These are phyloP conservation scores for Dynastes grantii DNA, from an alignment of 2,888 invertebrate species.

Conservation along the genomic window DNA sequence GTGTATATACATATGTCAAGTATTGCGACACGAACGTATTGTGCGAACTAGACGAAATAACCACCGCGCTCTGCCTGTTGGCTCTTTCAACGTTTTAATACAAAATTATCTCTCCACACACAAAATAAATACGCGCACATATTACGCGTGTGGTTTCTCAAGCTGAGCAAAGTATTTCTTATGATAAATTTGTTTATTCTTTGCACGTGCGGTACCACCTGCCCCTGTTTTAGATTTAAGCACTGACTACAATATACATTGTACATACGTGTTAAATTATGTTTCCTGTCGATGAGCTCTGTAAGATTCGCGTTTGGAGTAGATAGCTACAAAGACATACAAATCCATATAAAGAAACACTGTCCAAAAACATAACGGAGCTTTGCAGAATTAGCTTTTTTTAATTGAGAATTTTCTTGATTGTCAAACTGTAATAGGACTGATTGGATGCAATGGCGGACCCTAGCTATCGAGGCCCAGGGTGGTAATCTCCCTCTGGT, in stretches of 20 bases:
- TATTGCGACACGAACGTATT: conserved; percentile 37
- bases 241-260: background rate
- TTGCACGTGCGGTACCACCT: conserved; percentile 50
- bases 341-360: too few relatives aligned
- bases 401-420: too few relatives aligned
- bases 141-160: conserved; percentile 41
- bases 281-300: too few relatives aligned
- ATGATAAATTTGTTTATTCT: conserved; percentile 49
- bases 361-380: too few relatives aligned
- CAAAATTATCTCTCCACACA: conserved; percentile 45
- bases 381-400: too few relatives aligned
- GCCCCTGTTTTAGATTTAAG: conserved; percentile 40
- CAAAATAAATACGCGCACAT: conserved; percentile 45
- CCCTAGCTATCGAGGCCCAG: too few relatives aligned
- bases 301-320: too few relatives aligned
- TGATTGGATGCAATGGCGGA: too few relatives aligned
- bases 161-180: conserved; percentile 53
- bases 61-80: conserved; percentile 14
- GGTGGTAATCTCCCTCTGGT: too few relatives aligned
- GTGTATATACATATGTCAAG: background rate
- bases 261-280: too few relatives aligned
- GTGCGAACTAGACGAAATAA: conserved; percentile 48
- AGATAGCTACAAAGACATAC: too few relatives aligned
- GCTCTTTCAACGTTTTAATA: conserved; percentile 39
- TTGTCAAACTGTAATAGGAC: too few relatives aligned